phyloP scores from a whole-genome alignment of 53 echinoderm and acorn worm species.

The Echinometra lucunter region DNA sequence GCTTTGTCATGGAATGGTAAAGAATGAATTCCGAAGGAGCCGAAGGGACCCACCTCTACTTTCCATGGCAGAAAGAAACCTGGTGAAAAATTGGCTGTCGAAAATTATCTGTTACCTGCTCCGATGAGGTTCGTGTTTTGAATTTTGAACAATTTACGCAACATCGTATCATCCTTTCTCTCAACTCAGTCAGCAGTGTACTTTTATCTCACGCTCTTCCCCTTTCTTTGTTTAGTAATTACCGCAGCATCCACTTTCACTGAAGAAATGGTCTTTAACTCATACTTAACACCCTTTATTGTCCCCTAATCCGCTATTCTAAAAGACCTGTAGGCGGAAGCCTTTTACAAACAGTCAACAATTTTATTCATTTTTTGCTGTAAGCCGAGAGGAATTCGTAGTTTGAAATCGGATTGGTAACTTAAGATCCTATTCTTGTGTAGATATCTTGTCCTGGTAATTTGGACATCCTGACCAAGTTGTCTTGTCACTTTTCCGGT shows the following conservation, averaged over 20 bases:
- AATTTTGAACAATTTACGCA: neutral
- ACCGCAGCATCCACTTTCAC: neutral
- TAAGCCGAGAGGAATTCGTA: neutral
- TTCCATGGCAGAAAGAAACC: neutral
- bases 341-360: constrained; percentile 39
- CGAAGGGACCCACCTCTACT: neutral
- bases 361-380: neutral
- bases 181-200: neutral
- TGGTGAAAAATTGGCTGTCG: constrained; percentile 14
- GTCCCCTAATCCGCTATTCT: constrained; percentile 40
- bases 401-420: constrained; percentile 12
- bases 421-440: neutral
- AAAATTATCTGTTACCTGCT: neutral
- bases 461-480: neutral
- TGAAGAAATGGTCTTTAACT: constrained; percentile 28
- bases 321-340: constrained; percentile 42
- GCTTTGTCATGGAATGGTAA: neutral
- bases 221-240: constrained; percentile 22
- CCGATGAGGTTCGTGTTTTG: constrained; percentile 24
- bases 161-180: neutral
- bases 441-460: neutral
- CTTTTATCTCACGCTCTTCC: neutral
- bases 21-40: neutral
- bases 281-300: constrained; percentile 34
- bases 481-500: constrained; percentile 3